These are phyloP conservation scores for Zelleria hepariella DNA, from an alignment of 2,888 invertebrate species.

Conservation along the genomic window DNA sequence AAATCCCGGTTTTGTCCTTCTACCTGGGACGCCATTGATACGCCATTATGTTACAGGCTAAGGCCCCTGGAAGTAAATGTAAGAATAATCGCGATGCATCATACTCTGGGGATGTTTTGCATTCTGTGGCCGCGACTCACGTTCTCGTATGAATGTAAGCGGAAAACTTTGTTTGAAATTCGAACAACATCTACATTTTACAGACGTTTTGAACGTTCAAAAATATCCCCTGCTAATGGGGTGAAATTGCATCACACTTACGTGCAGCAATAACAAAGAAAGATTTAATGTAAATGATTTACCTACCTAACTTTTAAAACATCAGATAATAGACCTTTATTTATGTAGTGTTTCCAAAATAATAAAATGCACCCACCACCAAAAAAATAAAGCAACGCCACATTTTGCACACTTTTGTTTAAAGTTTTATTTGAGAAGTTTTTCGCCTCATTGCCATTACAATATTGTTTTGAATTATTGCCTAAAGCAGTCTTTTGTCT, in stretches of 20 bases:
- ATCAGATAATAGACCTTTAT: too few relatives aligned
- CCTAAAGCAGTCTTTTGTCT: not conserved
- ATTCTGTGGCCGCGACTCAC: not conserved
- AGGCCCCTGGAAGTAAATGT: not conserved
- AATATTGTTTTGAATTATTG: not conserved
- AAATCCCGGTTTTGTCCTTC: too few relatives aligned
- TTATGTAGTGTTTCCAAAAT: not conserved
- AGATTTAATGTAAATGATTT: too few relatives aligned
- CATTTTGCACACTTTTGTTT: not conserved
- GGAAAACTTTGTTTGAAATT: not conserved
- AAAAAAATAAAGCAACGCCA: not conserved
- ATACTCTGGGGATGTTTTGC: conserved; percentile 3
- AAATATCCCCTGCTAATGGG: too few relatives aligned
- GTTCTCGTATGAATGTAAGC: not conserved
- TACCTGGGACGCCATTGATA: too few relatives aligned
- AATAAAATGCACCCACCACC: not conserved
- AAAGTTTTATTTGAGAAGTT: not conserved
- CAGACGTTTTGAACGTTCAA: too few relatives aligned
- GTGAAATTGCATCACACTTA: too few relatives aligned
- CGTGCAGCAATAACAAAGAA: too few relatives aligned
- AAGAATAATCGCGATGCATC: conserved; percentile 5
- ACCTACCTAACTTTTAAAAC: too few relatives aligned
- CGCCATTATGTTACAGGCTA: too few relatives aligned
- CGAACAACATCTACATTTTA: not conserved
- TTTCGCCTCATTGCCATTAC: not conserved